phyloP scores from a whole-genome alignment of 2,797 vertebrate genomes.

The Phrynocephalus forsythii region DNA sequence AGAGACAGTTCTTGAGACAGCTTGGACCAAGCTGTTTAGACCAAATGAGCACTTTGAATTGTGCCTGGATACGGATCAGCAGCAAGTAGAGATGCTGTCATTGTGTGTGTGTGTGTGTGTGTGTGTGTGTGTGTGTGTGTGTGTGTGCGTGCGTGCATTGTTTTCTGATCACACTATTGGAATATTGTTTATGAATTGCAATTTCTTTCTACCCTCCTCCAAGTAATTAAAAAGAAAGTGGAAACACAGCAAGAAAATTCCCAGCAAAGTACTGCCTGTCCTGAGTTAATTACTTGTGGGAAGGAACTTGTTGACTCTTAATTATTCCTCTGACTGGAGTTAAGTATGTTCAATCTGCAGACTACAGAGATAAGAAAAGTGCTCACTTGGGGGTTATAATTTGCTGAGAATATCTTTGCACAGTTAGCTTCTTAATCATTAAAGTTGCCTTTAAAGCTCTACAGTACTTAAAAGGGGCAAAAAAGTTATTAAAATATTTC shows the following conservation, averaged over 20 bases:
- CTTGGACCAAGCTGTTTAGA: no score
- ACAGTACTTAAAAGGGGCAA: background rate
- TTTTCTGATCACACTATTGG: background rate
- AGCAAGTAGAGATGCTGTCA: no score
- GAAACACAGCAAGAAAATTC: constrained; percentile 28
- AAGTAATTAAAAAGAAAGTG: constrained; percentile 36
- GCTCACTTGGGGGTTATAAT: constrained; percentile 17
- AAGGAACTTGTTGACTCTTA: constrained; percentile 41
- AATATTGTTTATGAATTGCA: constrained; percentile 28
- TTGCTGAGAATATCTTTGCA: constrained; percentile 21
- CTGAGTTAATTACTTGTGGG: constrained; percentile 43
- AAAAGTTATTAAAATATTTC: background rate
- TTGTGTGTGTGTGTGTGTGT: no score
- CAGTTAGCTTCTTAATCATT: constrained; percentile 22
- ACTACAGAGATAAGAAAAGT: constrained; percentile 21
- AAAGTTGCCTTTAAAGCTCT: constrained; percentile 14
- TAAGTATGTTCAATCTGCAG: background rate
- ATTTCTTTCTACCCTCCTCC: constrained; percentile 20
- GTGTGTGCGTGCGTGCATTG: no score
- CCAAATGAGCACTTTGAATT: no score
- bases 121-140: no score
- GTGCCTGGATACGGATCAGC: no score
- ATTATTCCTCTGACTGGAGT: background rate
- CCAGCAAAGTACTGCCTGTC: constrained; percentile 30
- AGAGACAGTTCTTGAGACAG: no score